Evolutionary conservation across 2,113 vertebrate species (phyloP).

Genomic region (Misgurnus mizolepis): DNA sequence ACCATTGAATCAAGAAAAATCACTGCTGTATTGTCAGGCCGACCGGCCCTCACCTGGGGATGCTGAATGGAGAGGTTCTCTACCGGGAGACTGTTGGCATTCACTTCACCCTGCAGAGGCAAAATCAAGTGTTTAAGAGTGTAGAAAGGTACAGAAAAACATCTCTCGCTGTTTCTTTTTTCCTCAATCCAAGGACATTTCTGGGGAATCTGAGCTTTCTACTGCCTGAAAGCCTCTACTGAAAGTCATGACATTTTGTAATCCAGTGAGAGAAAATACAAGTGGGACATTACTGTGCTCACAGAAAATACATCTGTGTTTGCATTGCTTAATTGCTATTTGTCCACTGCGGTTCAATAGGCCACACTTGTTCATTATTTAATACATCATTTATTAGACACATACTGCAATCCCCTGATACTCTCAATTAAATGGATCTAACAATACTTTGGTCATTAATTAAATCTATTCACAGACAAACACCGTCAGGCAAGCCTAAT

Average conservation of each 20-base stretch:
- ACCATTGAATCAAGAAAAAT: slow-evolving; percentile 71
- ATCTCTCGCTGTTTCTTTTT: slow-evolving; percentile 19
- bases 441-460: slow-evolving; percentile 44
- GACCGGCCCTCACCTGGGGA: slow-evolving; percentile 75
- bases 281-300: no score
- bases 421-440: slow-evolving; percentile 52
- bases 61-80: slow-evolving; percentile 82
- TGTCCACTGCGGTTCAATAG: slow-evolving; percentile 26
- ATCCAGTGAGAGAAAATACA: slow-evolving; percentile 19
- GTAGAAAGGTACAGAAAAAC: slow-evolving; percentile 14
- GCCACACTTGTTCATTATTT: slow-evolving; percentile 41
- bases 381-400: slow-evolving; percentile 47
- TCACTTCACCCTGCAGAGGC: slow-evolving; percentile 74
- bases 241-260: slow-evolving; percentile 34
- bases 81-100: slow-evolving; percentile 77
- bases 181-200: slow-evolving; percentile 1
- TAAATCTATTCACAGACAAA: slow-evolving; percentile 45
- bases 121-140: slow-evolving; percentile 27
- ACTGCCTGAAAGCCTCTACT: slow-evolving; percentile 9
- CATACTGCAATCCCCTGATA: slow-evolving; percentile 35
- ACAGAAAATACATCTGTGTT: not conserved
- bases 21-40: slow-evolving; percentile 43
- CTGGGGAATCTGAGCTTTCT: slow-evolving; percentile 13
- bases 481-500: not conserved
- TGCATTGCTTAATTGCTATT: slow-evolving; percentile 23